Percentiles rank a stretch among this genome's conserved stretches.
phyloP scores from a whole-genome alignment of 2,888 invertebrate species.

The Agrilus mali region DNA sequence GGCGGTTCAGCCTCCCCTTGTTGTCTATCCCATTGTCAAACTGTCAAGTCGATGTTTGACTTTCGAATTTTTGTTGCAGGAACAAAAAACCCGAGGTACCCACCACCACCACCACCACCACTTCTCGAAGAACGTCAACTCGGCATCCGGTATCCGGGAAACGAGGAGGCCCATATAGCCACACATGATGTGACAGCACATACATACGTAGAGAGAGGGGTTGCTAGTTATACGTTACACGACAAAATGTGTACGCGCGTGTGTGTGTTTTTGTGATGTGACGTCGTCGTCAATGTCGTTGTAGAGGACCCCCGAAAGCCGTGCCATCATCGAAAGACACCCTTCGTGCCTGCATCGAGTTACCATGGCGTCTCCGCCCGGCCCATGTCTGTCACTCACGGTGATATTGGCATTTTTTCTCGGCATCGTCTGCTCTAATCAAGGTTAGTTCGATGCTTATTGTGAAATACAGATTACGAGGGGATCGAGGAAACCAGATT shows the following conservation, averaged over 20 bases:
- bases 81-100: neutral
- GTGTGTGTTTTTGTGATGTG: conserved; percentile 19
- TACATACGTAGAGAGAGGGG: too few species aligned
- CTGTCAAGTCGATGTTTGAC: neutral
- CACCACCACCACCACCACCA: too few species aligned
- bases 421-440: conserved; percentile 21
- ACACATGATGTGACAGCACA: too few species aligned
- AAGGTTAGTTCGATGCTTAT: conserved; percentile 21
- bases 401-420: conserved; percentile 24
- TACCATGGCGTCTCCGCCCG: conserved; percentile 22
- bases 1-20: too few species aligned
- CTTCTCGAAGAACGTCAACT: too few species aligned
- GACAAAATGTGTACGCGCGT: conserved; percentile 1
- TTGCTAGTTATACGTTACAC: too few species aligned
- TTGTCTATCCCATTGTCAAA: too few species aligned
- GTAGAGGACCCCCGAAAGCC: conserved; percentile 17
- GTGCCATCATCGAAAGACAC: conserved; percentile 17
- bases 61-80: conserved; percentile 1
- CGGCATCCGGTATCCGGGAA: too few species aligned
- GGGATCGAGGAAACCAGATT: conserved; percentile 1
- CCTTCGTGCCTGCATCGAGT: conserved; percentile 14
- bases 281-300: conserved; percentile 18
- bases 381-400: conserved; percentile 21
- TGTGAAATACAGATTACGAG: conserved; percentile 18
- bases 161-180: too few species aligned